These are phyloP conservation scores for Gavia stellata DNA, from an alignment of 2,113 vertebrate genomes.

Conservation along the genomic window DNA sequence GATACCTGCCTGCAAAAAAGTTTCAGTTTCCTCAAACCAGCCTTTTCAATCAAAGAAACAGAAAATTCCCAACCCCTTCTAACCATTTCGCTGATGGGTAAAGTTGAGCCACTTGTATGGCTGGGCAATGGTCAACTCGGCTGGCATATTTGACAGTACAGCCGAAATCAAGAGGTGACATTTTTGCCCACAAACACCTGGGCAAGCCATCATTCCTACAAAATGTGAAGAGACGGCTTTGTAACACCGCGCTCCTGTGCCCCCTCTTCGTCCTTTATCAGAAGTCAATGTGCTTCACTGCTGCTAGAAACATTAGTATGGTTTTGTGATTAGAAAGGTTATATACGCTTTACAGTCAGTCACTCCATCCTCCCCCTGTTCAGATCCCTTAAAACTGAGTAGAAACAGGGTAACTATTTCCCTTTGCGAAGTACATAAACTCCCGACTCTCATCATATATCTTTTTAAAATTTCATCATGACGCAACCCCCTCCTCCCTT, in stretches of 20 bases:
- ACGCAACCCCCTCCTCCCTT: neutral
- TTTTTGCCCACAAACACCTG: neutral
- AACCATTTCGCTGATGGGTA: neutral
- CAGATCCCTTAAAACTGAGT: neutral
- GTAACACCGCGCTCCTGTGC: neutral
- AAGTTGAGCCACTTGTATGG: neutral
- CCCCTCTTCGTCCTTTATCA: neutral
- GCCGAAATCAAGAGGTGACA: neutral
- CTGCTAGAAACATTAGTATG: neutral
- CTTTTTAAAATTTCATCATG: neutral
- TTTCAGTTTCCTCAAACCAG: constrained; percentile 12
- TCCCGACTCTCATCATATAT: neutral
- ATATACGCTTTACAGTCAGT: neutral
- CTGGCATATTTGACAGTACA: neutral
- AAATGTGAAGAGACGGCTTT: neutral
- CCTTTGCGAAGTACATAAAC: neutral
- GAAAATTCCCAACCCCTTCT: neutral
- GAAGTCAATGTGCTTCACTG: neutral
- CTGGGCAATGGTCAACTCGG: rapidly evolving
- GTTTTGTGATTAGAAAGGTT: neutral
- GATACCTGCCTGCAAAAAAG: constrained; percentile 10
- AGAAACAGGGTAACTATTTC: neutral
- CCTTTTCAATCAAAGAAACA: constrained; percentile 2
- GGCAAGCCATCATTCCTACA: neutral
- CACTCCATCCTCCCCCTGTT: neutral